phyloP scores from a whole-genome alignment of 2,888 invertebrate species.

The Melipona bicolor region DNA sequence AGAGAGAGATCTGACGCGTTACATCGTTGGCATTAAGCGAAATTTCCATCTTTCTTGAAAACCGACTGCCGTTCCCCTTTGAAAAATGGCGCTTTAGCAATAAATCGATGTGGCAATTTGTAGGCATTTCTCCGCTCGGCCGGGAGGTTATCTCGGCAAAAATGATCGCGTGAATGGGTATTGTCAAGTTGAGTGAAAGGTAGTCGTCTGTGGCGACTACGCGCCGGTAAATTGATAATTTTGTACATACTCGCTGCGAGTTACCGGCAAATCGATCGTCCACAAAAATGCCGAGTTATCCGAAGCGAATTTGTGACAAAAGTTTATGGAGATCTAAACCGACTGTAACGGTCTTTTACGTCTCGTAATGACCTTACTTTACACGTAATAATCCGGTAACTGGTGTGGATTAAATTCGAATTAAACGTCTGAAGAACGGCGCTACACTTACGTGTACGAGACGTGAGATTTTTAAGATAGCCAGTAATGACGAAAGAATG shows the following conservation, averaged over 20 bases:
- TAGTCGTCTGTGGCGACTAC: constrained; percentile 12
- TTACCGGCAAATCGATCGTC: background rate
- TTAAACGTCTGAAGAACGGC: no score
- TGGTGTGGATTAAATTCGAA: background rate
- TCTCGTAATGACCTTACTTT: background rate
- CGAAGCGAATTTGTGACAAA: background rate
- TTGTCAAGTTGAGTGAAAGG: constrained; percentile 32
- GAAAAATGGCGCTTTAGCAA: constrained; percentile 18
- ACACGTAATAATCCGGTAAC: background rate
- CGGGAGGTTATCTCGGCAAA: background rate
- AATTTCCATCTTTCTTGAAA: constrained; percentile 32
- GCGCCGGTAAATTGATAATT: constrained; percentile 15
- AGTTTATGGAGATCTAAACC: background rate
- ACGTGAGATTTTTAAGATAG: no score
- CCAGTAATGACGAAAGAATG: background rate
- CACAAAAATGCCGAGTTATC: background rate
- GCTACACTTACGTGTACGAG: no score
- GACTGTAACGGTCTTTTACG: background rate
- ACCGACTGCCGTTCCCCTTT: background rate
- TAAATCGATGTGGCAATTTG: constrained; percentile 30
- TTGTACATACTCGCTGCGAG: background rate
- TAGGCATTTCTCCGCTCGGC: background rate
- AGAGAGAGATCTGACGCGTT: constrained; percentile 10
- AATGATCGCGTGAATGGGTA: constrained; percentile 11
- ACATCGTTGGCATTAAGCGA: constrained; percentile 49